These are phyloP conservation scores for Umimayanthus kanabou DNA, from an alignment of 92 coral and sea anemone genomes.

Conservation along the genomic window DNA sequence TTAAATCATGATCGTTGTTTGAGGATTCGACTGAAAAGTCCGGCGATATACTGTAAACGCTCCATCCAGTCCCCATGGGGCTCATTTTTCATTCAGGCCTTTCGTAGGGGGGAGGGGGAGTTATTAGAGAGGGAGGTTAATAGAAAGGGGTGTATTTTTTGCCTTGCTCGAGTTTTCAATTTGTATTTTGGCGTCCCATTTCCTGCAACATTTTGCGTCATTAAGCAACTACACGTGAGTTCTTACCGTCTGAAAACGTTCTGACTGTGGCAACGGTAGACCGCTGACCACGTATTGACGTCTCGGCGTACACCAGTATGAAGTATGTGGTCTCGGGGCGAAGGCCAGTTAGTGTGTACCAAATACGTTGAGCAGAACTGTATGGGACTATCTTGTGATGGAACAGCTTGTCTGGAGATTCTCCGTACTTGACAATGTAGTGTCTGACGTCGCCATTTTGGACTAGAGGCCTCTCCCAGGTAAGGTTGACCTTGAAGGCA, in stretches of 20 bases:
- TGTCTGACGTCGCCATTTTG: slow-evolving; percentile 56
- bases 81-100: too few relatives aligned
- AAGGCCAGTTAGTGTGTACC: slow-evolving; percentile 18
- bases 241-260: slow-evolving; percentile 69
- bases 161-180: background rate
- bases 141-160: background rate
- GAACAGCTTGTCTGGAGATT: slow-evolving; percentile 23
- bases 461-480: slow-evolving; percentile 50
- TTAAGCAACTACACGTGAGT: too few relatives aligned
- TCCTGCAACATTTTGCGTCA: background rate
- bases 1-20: too few relatives aligned
- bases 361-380: background rate
- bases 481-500: slow-evolving; percentile 44
- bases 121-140: too few relatives aligned
- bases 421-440: slow-evolving; percentile 61
- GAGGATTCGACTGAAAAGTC: too few relatives aligned
- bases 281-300: slow-evolving; percentile 54
- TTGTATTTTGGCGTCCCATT: background rate
- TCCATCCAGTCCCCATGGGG: too few relatives aligned
- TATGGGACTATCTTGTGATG: slow-evolving; percentile 26
- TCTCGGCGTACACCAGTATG: slow-evolving; percentile 62
- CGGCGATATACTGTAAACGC: too few relatives aligned
- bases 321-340: slow-evolving; percentile 59
- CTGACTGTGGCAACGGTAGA: slow-evolving; percentile 47
- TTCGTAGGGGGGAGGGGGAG: too few relatives aligned